A percentile compares a stretch with the other conserved stretches of the same genome.
phyloP scores from a whole-genome alignment of 2,113 vertebrate species.

The Coturnix japonica region DNA sequence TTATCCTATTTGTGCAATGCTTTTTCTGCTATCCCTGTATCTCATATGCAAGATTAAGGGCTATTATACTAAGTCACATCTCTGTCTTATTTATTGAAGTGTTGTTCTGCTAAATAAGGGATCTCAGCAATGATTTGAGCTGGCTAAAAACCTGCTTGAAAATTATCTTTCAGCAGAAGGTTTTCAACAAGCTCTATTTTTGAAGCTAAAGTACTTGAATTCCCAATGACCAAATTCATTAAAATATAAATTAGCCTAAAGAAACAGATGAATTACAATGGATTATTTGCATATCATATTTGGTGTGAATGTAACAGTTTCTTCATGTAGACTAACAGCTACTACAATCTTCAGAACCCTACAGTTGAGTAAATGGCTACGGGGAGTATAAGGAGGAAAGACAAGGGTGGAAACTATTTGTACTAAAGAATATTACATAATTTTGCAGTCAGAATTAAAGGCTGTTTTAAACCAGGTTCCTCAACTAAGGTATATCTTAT shows the following conservation, averaged over 20 bases:
- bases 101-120: constrained; percentile 28
- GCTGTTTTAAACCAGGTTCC: not conserved
- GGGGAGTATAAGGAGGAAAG: not conserved
- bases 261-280: constrained; percentile 51
- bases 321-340: not conserved
- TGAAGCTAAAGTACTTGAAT: constrained; percentile 45
- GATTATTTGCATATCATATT: constrained; percentile 33
- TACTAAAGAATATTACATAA: constrained; percentile 10
- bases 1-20: not conserved
- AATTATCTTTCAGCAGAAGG: constrained; percentile 29
- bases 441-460: constrained; percentile 39
- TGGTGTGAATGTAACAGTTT: constrained; percentile 10
- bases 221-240: constrained; percentile 53
- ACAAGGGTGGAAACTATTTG: constrained; percentile 20
- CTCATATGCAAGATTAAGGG: not conserved
- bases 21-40: not conserved
- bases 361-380: not conserved
- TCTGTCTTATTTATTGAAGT: constrained; percentile 43
- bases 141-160: constrained; percentile 40
- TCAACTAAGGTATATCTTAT: not conserved
- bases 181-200: constrained; percentile 53
- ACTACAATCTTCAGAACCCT: not conserved
- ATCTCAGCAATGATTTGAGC: constrained; percentile 2
- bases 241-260: constrained; percentile 65
- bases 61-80: constrained; percentile 21